phyloP scores from a whole-genome alignment of 2,888 invertebrate species.

The Hypomecis atomaria region DNA sequence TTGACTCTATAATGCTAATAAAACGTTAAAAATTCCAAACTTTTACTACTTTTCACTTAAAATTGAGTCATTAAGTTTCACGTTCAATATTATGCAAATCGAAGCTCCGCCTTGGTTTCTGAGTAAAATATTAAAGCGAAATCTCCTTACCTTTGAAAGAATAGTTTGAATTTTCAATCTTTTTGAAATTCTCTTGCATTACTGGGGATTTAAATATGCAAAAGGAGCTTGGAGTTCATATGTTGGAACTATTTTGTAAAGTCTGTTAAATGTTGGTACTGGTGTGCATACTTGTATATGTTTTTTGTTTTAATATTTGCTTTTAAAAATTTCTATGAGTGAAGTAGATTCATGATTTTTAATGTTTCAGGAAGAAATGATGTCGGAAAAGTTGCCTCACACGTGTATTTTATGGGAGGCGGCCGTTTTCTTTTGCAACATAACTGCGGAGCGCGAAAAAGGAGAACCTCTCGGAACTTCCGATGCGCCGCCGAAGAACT shows the following conservation, averaged over 20 bases:
- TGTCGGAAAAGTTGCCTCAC: too few relatives aligned
- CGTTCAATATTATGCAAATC: conserved; percentile 71
- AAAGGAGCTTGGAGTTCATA: conserved; percentile 35
- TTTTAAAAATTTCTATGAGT: too few relatives aligned
- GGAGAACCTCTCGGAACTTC: too few relatives aligned
- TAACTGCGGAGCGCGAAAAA: too few relatives aligned
- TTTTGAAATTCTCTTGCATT: conserved; percentile 41
- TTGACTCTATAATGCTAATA: conserved; percentile 25
- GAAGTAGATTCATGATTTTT: too few relatives aligned
- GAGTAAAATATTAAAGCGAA: conserved; percentile 67
- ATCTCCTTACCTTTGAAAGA: conserved; percentile 58
- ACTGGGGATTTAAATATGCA: conserved; percentile 48
- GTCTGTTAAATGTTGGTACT: not conserved
- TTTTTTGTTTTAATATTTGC: too few relatives aligned
- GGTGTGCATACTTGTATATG: not conserved
- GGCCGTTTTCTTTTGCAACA: too few relatives aligned
- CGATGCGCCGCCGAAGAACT: too few relatives aligned
- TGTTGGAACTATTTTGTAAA: conserved; percentile 11
- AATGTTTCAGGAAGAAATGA: too few relatives aligned
- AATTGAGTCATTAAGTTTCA: conserved; percentile 40
- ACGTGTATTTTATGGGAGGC: too few relatives aligned
- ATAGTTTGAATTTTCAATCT: conserved; percentile 46
- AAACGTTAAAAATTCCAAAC: conserved; percentile 20
- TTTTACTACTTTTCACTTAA: conserved; percentile 39
- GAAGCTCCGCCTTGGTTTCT: conserved; percentile 37